Percentiles rank a stretch among this genome's conserved stretches.
These are phyloP conservation scores for Dendrolimus kikuchii DNA, from an alignment of 1,140 invertebrate genomes.

Conservation along the genomic window DNA sequence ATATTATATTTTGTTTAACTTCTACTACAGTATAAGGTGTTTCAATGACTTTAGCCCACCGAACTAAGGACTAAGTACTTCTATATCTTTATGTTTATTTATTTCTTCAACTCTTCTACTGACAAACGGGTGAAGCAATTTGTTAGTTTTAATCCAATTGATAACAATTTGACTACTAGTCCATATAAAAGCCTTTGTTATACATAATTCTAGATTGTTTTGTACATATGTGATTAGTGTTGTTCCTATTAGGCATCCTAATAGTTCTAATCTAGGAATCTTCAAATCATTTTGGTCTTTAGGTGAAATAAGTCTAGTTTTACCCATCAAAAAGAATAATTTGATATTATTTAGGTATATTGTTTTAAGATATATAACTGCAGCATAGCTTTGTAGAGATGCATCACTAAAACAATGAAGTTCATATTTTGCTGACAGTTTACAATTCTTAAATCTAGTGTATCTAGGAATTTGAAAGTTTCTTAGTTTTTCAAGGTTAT, in stretches of 20 bases:
- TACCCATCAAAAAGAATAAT: slow-evolving; percentile 17
- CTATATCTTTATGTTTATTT: slow-evolving; percentile 5
- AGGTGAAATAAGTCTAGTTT: slow-evolving; percentile 15
- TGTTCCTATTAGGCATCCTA: slow-evolving; percentile 16
- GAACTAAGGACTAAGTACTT: too few species aligned
- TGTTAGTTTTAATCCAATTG: slow-evolving; percentile 16
- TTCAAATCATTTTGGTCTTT: slow-evolving; percentile 17
- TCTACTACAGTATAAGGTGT: too few species aligned
- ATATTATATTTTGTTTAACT: too few species aligned
- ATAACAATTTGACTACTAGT: slow-evolving; percentile 21
- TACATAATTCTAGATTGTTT: slow-evolving; percentile 8
- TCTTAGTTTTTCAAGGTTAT: background rate
- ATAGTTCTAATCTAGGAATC: slow-evolving; percentile 19
- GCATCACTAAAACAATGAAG: slow-evolving; percentile 14
- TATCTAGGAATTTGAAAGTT: background rate
- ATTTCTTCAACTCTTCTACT: slow-evolving; percentile 15
- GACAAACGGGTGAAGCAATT: slow-evolving; percentile 19
- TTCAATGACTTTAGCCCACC: too few species aligned
- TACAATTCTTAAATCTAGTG: background rate
- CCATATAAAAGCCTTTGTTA: slow-evolving; percentile 15
- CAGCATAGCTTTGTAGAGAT: slow-evolving; percentile 14
- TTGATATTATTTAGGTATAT: slow-evolving; percentile 1
- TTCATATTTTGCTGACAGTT: slow-evolving; percentile 2
- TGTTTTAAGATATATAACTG: slow-evolving; percentile 12
- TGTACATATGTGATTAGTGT: slow-evolving; percentile 15